phyloP scores from a whole-genome alignment of 30 jellyfish, hydroid and myxozoan genomes.

The Chrysaora quinquecirrha region DNA sequence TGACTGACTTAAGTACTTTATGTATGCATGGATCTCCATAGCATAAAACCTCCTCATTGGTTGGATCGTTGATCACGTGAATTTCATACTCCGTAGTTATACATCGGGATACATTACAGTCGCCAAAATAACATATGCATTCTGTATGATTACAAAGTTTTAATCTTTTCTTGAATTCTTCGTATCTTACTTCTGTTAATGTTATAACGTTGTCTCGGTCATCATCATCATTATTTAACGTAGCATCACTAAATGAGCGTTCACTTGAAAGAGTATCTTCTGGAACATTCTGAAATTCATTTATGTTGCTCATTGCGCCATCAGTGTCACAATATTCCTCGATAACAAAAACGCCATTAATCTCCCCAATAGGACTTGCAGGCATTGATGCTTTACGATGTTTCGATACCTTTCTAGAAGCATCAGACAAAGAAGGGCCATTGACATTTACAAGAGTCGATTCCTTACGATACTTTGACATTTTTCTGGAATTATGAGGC shows the following conservation, averaged over 20 bases:
- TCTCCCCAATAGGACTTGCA: too few relatives aligned
- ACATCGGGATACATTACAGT: constrained; percentile 33
- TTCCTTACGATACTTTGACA: constrained; percentile 18
- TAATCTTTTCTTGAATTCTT: constrained; percentile 23
- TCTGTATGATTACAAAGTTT: constrained; percentile 20
- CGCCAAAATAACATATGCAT: constrained; percentile 34
- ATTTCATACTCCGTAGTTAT: constrained; percentile 28
- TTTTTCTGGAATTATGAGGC: constrained; percentile 22
- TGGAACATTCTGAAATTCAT: neutral
- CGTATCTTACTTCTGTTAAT: constrained; percentile 42
- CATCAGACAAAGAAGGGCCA: neutral
- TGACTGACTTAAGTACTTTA: constrained; percentile 40
- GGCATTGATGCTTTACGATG: neutral
- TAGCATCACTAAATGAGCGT: too few relatives aligned
- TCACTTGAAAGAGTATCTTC: neutral
- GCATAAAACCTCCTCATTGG: neutral
- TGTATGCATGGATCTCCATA: constrained; percentile 53
- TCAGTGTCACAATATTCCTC: neutral
- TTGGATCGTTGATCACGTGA: constrained; percentile 35
- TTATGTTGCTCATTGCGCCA: neutral
- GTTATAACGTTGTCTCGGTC: constrained; percentile 1
- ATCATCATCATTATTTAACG: neutral
- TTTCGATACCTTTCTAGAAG: neutral
- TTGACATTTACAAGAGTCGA: neutral
- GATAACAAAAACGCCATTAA: neutral